A percentile compares a stretch with the other conserved stretches of the same genome.
phyloP scores from a whole-genome alignment of 2,888 invertebrate genomes.

The Tribolium freemani region DNA sequence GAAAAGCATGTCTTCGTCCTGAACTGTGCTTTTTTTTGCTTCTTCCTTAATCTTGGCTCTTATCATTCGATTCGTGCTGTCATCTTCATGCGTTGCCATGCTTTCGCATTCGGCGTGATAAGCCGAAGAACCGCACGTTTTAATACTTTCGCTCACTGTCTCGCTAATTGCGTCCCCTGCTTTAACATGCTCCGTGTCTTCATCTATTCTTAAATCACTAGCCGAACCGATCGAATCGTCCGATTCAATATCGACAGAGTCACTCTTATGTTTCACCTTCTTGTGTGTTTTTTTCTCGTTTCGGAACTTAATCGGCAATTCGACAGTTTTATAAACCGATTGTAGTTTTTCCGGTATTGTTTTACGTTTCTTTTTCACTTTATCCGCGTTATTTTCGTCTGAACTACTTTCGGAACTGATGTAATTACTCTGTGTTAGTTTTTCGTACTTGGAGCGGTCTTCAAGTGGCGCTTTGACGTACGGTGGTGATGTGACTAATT shows the following conservation, averaged over 20 bases:
- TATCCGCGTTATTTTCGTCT: constrained; percentile 66
- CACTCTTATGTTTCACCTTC: constrained; percentile 51
- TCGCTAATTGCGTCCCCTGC: constrained; percentile 69
- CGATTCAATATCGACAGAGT: constrained; percentile 69
- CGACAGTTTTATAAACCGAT: constrained; percentile 71
- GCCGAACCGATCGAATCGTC: constrained; percentile 82
- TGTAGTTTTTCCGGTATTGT: constrained; percentile 72
- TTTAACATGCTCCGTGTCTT: constrained; percentile 62
- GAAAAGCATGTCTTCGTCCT: constrained; percentile 71
- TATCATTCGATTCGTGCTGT: constrained; percentile 70
- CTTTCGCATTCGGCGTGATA: constrained; percentile 82
- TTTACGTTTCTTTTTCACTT: constrained; percentile 63
- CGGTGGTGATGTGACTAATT: constrained; percentile 66
- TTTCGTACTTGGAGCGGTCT: constrained; percentile 85
- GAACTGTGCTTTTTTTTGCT: constrained; percentile 54
- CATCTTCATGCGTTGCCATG: constrained; percentile 75
- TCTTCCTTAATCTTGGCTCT: constrained; percentile 69
- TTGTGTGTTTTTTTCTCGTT: constrained; percentile 65
- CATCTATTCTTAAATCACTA: constrained; percentile 76
- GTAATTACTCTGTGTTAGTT: constrained; percentile 75
- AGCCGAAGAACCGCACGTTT: constrained; percentile 78
- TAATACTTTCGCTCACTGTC: constrained; percentile 75
- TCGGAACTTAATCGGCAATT: constrained; percentile 68
- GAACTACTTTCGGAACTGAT: constrained; percentile 70
- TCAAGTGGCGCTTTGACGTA: constrained; percentile 77